Percentiles rank a stretch among this genome's conserved stretches.
Conservation (phyloP, 2,888 invertebrate genomes). For the Candidula unifasciata region DNA sequence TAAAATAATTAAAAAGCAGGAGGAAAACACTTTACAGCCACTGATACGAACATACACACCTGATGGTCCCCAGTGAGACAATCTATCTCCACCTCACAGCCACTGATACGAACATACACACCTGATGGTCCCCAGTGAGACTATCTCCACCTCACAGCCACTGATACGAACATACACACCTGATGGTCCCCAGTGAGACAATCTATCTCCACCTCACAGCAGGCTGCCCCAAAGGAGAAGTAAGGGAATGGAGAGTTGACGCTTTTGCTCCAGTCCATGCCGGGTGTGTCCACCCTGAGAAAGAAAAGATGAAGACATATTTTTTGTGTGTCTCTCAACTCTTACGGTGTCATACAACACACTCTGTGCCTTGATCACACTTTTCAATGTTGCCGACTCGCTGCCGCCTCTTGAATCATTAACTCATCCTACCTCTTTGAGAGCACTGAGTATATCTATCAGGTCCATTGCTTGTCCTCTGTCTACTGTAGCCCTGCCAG, state of each 20-base stretch:
- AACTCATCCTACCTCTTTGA: no score
- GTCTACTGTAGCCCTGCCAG: no score
- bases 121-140: constrained; percentile 93
- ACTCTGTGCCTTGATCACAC: no score
- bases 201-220: constrained; percentile 94
- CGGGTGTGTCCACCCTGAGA: constrained; percentile 3
- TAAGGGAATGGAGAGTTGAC: constrained; percentile 83
- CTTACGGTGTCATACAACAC: no score
- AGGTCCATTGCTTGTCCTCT: no score
- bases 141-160: constrained; percentile 84
- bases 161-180: constrained; percentile 76
- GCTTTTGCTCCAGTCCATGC: constrained; percentile 50
- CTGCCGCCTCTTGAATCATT: no score
- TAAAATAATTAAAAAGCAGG: no score
- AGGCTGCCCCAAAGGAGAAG: constrained; percentile 90
- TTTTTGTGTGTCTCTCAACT: no score
- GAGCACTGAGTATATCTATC: no score
- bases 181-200: constrained; percentile 95
- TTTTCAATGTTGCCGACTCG: no score
- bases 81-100: constrained; percentile 94
- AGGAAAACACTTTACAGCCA: background rate
- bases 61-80: constrained; percentile 95
- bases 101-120: constrained; percentile 65
- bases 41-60: constrained; percentile 76
- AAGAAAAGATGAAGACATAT: no score